Percentiles rank a stretch among this genome's conserved stretches.
phyloP scores from a whole-genome alignment of 2,888 invertebrate genomes.

The Eupithecia inturbata region DNA sequence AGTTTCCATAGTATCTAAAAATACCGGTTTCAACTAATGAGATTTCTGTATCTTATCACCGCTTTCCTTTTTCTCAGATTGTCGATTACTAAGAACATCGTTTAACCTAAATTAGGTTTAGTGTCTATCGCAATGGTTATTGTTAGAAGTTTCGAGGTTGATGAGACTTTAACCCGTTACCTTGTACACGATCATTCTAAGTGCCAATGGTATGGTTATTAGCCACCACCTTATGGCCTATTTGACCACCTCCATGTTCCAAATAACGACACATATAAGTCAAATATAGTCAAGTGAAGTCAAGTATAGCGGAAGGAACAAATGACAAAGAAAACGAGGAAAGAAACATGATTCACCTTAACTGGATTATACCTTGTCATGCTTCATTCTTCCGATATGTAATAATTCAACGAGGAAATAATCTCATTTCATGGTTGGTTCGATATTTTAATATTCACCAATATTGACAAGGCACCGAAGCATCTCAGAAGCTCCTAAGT shows the following conservation, averaged over 20 bases:
- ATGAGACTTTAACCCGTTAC: constrained; percentile 28
- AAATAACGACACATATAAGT: neutral
- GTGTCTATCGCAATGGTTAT: constrained; percentile 23
- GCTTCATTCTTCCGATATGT: neutral
- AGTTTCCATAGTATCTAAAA: neutral
- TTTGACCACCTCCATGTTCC: neutral
- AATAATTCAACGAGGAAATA: constrained; percentile 1
- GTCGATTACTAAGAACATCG: neutral
- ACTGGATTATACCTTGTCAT: neutral
- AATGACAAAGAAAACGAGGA: neutral
- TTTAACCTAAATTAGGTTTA: constrained; percentile 11
- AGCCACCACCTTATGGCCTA: constrained; percentile 2
- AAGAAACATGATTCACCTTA: neutral
- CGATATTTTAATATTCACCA: neutral
- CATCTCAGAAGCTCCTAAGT: constrained; percentile 3
- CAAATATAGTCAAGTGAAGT: neutral
- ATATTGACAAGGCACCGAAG: constrained; percentile 3
- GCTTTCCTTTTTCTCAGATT: neutral
- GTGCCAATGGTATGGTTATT: constrained; percentile 21
- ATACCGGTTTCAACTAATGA: neutral
- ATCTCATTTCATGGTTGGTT: neutral
- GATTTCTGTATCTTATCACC: neutral
- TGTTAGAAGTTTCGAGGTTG: constrained; percentile 25
- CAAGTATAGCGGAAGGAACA: neutral
- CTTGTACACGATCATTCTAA: constrained; percentile 14